phyloP scores from a whole-genome alignment of 2,888 invertebrate genomes.

The Dryomyza anilis region DNA sequence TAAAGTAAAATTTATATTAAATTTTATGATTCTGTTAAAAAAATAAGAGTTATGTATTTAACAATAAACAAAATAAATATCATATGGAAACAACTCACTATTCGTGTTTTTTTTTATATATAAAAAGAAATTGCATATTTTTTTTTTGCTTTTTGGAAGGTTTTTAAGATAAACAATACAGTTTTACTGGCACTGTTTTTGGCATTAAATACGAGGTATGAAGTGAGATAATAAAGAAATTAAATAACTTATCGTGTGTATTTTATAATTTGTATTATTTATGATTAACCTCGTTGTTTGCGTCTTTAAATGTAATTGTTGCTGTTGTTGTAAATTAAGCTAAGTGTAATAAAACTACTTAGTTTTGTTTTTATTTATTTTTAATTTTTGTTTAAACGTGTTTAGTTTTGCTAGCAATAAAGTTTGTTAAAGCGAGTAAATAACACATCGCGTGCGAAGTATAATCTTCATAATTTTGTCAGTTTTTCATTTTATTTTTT shows the following conservation, averaged over 20 bases:
- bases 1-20: too few species aligned
- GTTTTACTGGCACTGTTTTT: background rate
- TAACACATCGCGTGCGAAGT: background rate
- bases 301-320: background rate
- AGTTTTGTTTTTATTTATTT: background rate
- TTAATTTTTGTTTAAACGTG: too few species aligned
- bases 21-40: background rate
- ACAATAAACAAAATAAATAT: constrained; percentile 7
- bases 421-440: background rate
- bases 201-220: background rate
- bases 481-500: too few species aligned
- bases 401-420: too few species aligned
- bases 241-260: background rate
- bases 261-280: too few species aligned
- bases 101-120: background rate
- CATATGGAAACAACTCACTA: background rate
- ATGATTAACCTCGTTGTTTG: too few species aligned
- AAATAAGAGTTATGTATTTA: background rate
- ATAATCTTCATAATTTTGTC: too few species aligned
- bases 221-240: constrained; percentile 4
- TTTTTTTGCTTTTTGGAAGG: too few species aligned
- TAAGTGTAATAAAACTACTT: background rate
- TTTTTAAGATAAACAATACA: background rate
- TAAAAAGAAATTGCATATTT: background rate
- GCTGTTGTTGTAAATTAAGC: background rate